Conservation (phyloP, 2,797 vertebrate genomes). For the Dallia pectoralis region DNA sequence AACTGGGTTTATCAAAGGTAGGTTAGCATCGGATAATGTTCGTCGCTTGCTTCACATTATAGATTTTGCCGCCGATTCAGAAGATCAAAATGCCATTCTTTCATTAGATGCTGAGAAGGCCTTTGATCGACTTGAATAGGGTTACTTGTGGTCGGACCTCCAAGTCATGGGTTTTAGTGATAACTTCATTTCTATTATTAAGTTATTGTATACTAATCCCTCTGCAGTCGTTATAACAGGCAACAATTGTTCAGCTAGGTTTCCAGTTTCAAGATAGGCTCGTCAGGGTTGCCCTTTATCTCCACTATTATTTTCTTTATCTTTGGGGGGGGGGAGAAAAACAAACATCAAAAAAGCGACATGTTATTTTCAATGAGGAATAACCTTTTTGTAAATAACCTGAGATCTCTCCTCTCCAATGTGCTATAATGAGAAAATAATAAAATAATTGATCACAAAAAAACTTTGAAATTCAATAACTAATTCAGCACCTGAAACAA, state of each 20-base stretch:
- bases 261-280: constrained; percentile 1
- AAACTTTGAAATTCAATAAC: too few species aligned
- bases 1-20: constrained; percentile 5
- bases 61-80: background rate
- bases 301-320: background rate
- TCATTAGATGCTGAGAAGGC: background rate
- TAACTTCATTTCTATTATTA: constrained; percentile 13
- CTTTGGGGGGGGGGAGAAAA: too few species aligned
- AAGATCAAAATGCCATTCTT: background rate
- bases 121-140: too few species aligned
- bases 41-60: constrained; percentile 7
- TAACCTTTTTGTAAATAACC: too few species aligned
- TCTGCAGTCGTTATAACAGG: too few species aligned
- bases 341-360: too few species aligned
- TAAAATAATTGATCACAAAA: too few species aligned
- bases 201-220: constrained; percentile 1
- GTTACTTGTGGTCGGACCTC: constrained; percentile 15
- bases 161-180: constrained; percentile 20
- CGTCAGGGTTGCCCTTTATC: constrained; percentile 9
- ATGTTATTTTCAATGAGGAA: too few species aligned
- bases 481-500: too few species aligned
- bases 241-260: too few species aligned
- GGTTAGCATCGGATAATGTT: constrained; percentile 11
- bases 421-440: too few species aligned
- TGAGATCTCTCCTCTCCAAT: too few species aligned